Evolutionary conservation across 2,797 vertebrate species (phyloP).

Genomic region (Acanthis flammea): DNA sequence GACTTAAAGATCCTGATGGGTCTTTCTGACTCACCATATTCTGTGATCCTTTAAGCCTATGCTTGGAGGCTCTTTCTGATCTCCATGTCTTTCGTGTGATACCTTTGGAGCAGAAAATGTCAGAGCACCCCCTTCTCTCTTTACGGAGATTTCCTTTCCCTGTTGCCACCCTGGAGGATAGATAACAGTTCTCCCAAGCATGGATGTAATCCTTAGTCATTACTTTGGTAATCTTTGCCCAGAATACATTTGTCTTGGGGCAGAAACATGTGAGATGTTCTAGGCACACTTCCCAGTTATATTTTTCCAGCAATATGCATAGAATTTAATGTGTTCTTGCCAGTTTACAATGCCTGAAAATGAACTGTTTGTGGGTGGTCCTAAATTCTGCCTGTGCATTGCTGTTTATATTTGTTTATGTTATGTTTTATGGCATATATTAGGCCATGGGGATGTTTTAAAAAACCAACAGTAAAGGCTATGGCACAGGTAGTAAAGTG

Average conservation of each 20-base stretch:
- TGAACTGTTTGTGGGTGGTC: slow-evolving; percentile 14
- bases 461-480: neutral
- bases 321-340: slow-evolving; percentile 18
- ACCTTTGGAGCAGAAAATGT: neutral
- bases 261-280: slow-evolving; percentile 48
- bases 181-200: neutral
- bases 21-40: neutral
- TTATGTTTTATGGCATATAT: slow-evolving; percentile 8
- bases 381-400: slow-evolving; percentile 31
- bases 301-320: slow-evolving; percentile 31
- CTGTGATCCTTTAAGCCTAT: neutral
- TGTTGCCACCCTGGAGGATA: neutral
- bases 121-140: neutral
- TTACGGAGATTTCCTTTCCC: neutral
- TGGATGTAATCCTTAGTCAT: slow-evolving; percentile 24
- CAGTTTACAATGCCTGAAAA: slow-evolving; percentile 33
- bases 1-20: neutral
- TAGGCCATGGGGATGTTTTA: slow-evolving; percentile 17
- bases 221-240: slow-evolving; percentile 36
- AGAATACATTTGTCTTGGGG: slow-evolving; percentile 45
- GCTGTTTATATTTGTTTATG: slow-evolving; percentile 33
- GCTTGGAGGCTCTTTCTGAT: neutral
- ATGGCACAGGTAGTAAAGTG: slow-evolving; percentile 2
- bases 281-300: slow-evolving; percentile 49
- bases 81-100: neutral